A percentile compares a stretch with the other conserved stretches of the same genome.
These are phyloP conservation scores for Augochlorella aurata DNA, from an alignment of 2,888 invertebrate genomes.

Conservation along the genomic window DNA sequence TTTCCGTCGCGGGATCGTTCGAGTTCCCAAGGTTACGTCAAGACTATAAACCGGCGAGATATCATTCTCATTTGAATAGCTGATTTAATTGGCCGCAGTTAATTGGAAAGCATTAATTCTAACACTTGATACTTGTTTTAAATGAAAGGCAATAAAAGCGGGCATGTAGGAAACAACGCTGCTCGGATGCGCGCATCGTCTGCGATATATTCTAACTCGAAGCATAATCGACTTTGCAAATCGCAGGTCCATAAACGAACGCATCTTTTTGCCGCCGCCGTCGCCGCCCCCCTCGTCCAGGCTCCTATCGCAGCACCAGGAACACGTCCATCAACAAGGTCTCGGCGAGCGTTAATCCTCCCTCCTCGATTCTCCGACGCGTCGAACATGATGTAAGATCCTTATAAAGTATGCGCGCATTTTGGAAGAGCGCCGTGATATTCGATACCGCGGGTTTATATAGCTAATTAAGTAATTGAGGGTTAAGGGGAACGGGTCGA, in stretches of 20 bases:
- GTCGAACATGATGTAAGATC: conserved; percentile 24
- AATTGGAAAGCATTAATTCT: too few species aligned
- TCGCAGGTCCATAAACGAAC: not conserved
- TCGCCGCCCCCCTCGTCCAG: too few species aligned
- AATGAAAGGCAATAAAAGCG: too few species aligned
- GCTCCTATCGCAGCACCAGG: not conserved
- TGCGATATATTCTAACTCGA: too few species aligned
- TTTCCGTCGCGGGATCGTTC: too few species aligned
- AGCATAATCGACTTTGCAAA: not conserved
- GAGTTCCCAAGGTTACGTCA: too few species aligned
- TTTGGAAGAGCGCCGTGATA: conserved; percentile 3
- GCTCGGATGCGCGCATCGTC: too few species aligned
- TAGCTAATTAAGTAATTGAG: conserved; percentile 65
- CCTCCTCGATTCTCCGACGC: conserved; percentile 18
- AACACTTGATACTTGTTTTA: too few species aligned
- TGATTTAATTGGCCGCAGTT: too few species aligned
- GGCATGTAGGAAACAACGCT: too few species aligned
- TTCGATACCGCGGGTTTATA: conserved; percentile 41
- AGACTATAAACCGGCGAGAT: too few species aligned
- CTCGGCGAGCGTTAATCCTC: conserved; percentile 41
- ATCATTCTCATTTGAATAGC: too few species aligned
- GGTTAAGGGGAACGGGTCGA: conserved; percentile 51
- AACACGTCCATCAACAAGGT: not conserved
- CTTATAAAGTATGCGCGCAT: conserved; percentile 40
- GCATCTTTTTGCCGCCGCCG: not conserved